Evolutionary conservation across 2,113 vertebrate species (phyloP), one percentile per base, ranked within the genome.

Genomic region (Lepisosteus osseus): DNA sequence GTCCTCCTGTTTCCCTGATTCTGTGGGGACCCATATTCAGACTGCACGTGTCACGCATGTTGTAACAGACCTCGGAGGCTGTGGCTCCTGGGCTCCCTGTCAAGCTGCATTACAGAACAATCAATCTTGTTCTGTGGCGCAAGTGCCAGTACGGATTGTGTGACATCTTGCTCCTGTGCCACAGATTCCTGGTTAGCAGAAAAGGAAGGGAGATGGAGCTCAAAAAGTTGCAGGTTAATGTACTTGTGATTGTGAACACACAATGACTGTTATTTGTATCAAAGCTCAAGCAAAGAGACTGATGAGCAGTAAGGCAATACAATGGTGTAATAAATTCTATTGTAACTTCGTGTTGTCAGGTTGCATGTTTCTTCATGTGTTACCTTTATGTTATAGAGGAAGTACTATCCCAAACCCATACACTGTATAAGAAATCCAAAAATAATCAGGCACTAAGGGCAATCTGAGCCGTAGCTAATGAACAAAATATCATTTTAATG

Each of bases 41-140:
- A 94, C 92, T 89, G 91, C 90, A 88, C 91, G 90, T 92, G 90
- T 87, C 87, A 91, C 85, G 91, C 73, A 42, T 54, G 29, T 2
- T 29, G 29, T 29, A 29, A 29, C 29, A 84, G 90, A 90, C 91
- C 94, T 94, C 90, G 83, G 92, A 93, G 95, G 94, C 91, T 89
- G 80, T 87, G 90, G 89, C 92, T 93, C 92, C 94, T 91, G 86
- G 92, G 93, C 90, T 95, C 89, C 83, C 89, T 93, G 89, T 96
- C 96, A 95, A 90, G 85, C 90, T 90, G 86, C 14, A 61, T 90
- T 89, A 95, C 92, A 91, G 95, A 96, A 94, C 94, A 97, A 97
- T 98, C 95, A 93, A 94, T 98, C 96, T 97, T 92, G 87, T 84
- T 91, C 89, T 86, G 69, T 79, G 54, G 7, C 82, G 82, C 79